A percentile compares a stretch with the other conserved stretches of the same genome.
Conservation (phyloP, 2,888 invertebrate species). For the Pristionchus exspectatus region DNA sequence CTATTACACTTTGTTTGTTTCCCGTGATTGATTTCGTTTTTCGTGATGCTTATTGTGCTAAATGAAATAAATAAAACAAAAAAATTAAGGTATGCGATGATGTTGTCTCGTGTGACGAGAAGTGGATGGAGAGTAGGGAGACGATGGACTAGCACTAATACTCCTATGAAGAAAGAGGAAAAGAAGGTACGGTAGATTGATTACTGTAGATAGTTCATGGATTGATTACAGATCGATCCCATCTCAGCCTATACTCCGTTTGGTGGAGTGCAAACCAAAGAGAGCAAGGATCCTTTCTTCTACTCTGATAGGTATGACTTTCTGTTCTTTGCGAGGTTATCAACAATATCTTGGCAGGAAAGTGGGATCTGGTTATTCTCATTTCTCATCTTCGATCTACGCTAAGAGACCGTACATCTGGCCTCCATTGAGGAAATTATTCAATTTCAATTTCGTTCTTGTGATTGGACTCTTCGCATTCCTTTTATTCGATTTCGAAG, state of each 20-base stretch:
- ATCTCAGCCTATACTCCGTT: constrained; percentile 66
- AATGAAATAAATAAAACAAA: constrained; percentile 9
- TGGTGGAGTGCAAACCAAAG: constrained; percentile 63
- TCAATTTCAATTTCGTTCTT: constrained; percentile 64
- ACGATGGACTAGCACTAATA: constrained; percentile 1
- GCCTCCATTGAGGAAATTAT: constrained; percentile 72
- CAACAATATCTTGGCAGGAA: constrained; percentile 54
- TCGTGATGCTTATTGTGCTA: constrained; percentile 13
- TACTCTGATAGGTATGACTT: constrained; percentile 69
- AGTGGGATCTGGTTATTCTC: constrained; percentile 72
- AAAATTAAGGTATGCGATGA: constrained; percentile 46
- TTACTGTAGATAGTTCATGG: background rate
- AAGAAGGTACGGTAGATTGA: constrained; percentile 3
- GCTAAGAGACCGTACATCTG: constrained; percentile 72
- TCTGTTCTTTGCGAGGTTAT: background rate
- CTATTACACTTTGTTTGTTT: constrained; percentile 32
- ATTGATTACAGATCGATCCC: constrained; percentile 59
- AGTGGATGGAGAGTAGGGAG: constrained; percentile 16
- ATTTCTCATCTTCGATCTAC: constrained; percentile 70
- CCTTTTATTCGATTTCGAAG: constrained; percentile 63
- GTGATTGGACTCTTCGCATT: constrained; percentile 54
- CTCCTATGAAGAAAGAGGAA: constrained; percentile 22
- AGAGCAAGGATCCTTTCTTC: constrained; percentile 66
- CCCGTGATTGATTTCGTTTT: constrained; percentile 17
- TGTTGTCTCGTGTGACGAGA: constrained; percentile 13